These are phyloP conservation scores for Littorina saxatilis DNA, from an alignment of 1,140 invertebrate species.

Conservation along the genomic window DNA sequence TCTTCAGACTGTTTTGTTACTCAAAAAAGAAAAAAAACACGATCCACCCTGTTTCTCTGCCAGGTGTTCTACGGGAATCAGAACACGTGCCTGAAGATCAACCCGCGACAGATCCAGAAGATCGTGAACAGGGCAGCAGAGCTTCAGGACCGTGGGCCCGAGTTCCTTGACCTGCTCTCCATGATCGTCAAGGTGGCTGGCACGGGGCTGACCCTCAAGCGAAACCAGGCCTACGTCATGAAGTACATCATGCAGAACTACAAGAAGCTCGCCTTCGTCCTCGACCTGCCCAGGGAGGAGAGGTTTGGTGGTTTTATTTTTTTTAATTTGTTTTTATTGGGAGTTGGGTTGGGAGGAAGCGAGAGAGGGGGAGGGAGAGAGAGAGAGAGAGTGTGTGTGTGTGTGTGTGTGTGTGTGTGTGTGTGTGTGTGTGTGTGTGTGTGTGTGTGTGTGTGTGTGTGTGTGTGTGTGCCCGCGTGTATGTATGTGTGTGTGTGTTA, in stretches of 20 bases:
- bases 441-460: constrained; percentile 22
- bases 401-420: background rate
- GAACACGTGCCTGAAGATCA: constrained; percentile 73
- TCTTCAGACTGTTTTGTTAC: too few species aligned
- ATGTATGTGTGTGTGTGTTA: background rate
- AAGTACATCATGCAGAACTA: constrained; percentile 77
- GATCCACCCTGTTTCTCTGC: constrained; percentile 17
- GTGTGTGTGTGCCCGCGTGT: background rate
- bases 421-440: constrained; percentile 25
- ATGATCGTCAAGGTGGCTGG: constrained; percentile 75
- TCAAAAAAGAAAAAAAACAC: too few species aligned
- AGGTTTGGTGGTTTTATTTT: constrained; percentile 61
- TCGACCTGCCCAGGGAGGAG: constrained; percentile 69
- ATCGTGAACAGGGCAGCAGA: constrained; percentile 72
- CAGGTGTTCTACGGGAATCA: constrained; percentile 76
- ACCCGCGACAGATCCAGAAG: constrained; percentile 73
- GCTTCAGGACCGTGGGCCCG: constrained; percentile 69
- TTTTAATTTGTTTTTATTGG: background rate
- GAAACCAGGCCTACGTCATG: constrained; percentile 75
- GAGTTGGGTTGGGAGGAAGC: background rate
- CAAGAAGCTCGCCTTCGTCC: constrained; percentile 72
- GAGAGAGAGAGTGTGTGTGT: background rate
- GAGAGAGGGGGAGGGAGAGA: background rate
- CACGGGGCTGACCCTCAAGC: constrained; percentile 72
- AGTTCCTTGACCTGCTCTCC: constrained; percentile 74